A percentile compares a stretch with the other conserved stretches of the same genome.
phyloP scores from a whole-genome alignment of 2,113 vertebrate species.

The Perca schrenkii region DNA sequence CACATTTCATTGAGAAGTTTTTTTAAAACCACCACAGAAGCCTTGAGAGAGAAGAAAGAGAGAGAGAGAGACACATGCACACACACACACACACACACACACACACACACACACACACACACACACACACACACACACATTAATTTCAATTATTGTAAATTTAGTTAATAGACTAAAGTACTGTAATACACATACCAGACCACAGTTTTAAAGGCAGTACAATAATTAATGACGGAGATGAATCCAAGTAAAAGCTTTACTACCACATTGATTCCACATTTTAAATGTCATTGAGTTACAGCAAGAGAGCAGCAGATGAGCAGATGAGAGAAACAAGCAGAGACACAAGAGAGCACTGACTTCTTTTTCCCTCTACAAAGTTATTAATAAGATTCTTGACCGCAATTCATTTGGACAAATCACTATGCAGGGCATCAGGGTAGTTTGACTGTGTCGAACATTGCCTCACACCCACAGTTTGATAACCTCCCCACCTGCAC shows the following conservation, averaged over 20 bases:
- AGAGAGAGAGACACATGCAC: conserved; percentile 9
- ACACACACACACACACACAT: background rate
- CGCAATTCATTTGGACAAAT: conserved; percentile 89
- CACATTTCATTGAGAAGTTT: conserved; percentile 74
- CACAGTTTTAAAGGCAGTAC: background rate
- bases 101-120: background rate
- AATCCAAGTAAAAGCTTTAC: conserved; percentile 12
- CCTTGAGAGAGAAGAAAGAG: conserved; percentile 16
- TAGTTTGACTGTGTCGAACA: conserved; percentile 84
- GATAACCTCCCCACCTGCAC: conserved; percentile 85
- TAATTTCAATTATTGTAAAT: conserved; percentile 1
- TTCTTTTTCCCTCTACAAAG: conserved; percentile 36
- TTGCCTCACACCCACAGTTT: conserved; percentile 75
- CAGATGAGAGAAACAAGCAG: conserved; percentile 24
- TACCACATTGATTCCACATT: conserved; percentile 2
- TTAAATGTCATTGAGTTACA: background rate
- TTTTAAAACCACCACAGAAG: conserved; percentile 44
- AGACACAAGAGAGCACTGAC: background rate
- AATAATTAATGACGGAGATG: background rate
- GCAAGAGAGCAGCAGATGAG: conserved; percentile 3
- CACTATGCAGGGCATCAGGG: conserved; percentile 78
- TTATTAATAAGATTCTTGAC: conserved; percentile 84
- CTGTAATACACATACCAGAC: background rate
- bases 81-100: no score
- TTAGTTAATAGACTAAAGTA: background rate